These are phyloP conservation scores for Saguinus imperator DNA, from an alignment of 2,113 vertebrate species.

Conservation along the genomic window DNA sequence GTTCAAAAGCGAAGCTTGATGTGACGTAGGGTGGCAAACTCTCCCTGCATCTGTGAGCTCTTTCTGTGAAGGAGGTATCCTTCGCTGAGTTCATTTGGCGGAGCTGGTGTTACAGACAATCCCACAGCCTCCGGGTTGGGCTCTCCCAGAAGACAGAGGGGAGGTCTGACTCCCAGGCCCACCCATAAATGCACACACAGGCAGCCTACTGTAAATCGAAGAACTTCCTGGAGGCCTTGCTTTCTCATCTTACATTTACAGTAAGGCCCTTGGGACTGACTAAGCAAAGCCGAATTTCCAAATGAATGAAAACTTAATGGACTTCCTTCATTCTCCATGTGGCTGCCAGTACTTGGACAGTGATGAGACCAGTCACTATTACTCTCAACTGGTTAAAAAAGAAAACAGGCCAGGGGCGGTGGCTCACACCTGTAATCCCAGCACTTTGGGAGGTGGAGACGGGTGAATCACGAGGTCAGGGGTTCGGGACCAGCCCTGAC, in stretches of 20 bases:
- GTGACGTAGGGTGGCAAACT: background rate
- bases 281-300: slow-evolving; percentile 49
- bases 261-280: slow-evolving; percentile 25
- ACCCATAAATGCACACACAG: background rate
- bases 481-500: too few relatives aligned
- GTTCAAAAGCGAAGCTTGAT: background rate
- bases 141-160: background rate
- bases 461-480: too few relatives aligned
- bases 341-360: background rate
- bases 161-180: background rate
- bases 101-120: background rate
- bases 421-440: too few relatives aligned
- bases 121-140: background rate
- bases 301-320: slow-evolving; percentile 44
- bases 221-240: background rate
- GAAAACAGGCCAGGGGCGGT: background rate
- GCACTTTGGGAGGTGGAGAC: too few relatives aligned
- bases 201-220: background rate
- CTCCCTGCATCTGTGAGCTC: too few relatives aligned
- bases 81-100: background rate
- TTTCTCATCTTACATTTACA: slow-evolving; percentile 13
- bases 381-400: background rate
- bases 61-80: background rate
- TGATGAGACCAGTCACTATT: background rate
- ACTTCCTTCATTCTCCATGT: background rate